These are phyloP conservation scores for Callopanchax toddi DNA, from an alignment of 2,113 vertebrate genomes.

Conservation along the genomic window DNA sequence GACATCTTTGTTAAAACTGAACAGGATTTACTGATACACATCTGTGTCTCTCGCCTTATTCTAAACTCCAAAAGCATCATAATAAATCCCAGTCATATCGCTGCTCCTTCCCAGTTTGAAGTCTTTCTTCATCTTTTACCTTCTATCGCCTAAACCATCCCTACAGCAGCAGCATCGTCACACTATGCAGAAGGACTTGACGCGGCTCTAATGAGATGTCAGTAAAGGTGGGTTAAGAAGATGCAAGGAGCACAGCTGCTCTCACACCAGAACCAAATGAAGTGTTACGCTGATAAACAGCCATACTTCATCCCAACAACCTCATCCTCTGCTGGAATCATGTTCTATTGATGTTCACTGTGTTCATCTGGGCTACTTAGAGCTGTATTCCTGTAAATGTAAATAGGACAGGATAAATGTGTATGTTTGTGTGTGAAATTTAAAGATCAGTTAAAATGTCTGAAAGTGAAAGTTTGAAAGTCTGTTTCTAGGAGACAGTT, in stretches of 20 bases:
- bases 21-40: not conserved
- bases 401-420: no score
- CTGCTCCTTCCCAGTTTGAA: slow-evolving; percentile 9
- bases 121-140: not conserved
- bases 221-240: slow-evolving; percentile 23
- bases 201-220: slow-evolving; percentile 58
- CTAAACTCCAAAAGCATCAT: no score
- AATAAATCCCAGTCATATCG: no score
- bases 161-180: slow-evolving; percentile 40
- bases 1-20: not conserved
- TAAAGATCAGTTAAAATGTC: no score
- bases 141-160: slow-evolving; percentile 35
- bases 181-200: slow-evolving; percentile 29
- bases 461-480: no score
- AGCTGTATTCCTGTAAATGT: no score
- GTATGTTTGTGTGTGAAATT: no score
- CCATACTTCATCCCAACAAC: slow-evolving; percentile 22
- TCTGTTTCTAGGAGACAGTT: no score
- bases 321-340: slow-evolving; percentile 37
- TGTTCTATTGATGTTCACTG: slow-evolving; percentile 12
- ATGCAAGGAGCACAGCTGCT: slow-evolving; percentile 24
- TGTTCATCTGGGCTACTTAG: no score
- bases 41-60: slow-evolving; percentile 7
- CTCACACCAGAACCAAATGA: slow-evolving; percentile 27
- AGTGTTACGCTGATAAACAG: slow-evolving; percentile 24